Conservation (phyloP, 2,888 invertebrate genomes). For the Euspilapteryx auroguttella region DNA sequence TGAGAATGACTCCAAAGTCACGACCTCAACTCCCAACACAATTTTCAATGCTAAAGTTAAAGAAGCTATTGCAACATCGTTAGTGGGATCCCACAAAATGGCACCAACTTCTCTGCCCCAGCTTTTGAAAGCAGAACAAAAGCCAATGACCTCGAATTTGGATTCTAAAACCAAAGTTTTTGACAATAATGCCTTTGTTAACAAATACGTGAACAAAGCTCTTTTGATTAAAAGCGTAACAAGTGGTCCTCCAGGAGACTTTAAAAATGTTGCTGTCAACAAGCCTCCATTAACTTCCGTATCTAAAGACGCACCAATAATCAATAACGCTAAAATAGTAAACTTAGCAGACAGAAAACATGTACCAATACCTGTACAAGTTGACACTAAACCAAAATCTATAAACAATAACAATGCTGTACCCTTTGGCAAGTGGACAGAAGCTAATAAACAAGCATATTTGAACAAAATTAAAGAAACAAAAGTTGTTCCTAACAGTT, state of each 20-base stretch:
- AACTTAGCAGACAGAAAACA: too few species aligned
- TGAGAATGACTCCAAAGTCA: not conserved
- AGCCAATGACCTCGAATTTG: not conserved
- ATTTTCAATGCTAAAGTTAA: too few species aligned
- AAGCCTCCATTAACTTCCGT: too few species aligned
- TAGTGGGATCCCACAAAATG: not conserved
- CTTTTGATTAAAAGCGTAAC: not conserved
- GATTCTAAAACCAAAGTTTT: not conserved
- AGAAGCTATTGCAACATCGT: not conserved
- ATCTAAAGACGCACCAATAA: conserved; percentile 10
- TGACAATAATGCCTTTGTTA: conserved; percentile 1
- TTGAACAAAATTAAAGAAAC: conserved; percentile 41
- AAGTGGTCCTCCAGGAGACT: too few species aligned
- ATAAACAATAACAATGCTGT: conserved; percentile 32
- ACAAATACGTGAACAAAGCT: conserved; percentile 2
- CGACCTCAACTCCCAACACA: not conserved
- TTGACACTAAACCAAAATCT: conserved; percentile 14
- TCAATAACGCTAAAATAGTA: conserved; percentile 6
- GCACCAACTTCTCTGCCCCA: not conserved
- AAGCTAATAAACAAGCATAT: conserved; percentile 44
- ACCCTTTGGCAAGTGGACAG: conserved; percentile 52
- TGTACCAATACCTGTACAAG: conserved; percentile 8
- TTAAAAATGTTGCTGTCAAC: too few species aligned
- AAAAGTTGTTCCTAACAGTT: conserved; percentile 23
- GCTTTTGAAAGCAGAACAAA: not conserved